Percentiles rank a stretch among this genome's conserved stretches.
These are phyloP conservation scores for Oncorhynchus mykiss DNA, from an alignment of 2,113 vertebrate species.

Conservation along the genomic window DNA sequence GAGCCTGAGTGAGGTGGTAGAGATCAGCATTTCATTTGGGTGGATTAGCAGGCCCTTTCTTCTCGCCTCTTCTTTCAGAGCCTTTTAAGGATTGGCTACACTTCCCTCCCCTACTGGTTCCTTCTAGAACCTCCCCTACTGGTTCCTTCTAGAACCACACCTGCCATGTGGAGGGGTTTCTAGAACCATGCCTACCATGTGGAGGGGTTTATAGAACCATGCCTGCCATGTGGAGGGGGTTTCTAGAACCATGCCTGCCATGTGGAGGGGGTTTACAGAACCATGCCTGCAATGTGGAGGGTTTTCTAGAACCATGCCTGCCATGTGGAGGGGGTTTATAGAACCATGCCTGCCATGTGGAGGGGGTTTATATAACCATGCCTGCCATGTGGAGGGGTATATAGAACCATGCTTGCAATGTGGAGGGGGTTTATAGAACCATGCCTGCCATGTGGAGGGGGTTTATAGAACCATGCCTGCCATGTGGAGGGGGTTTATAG, in stretches of 20 bases:
- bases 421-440: constrained; percentile 11
- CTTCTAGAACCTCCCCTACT: no score
- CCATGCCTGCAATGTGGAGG: constrained; percentile 24
- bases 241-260: constrained; percentile 30
- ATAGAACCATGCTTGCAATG: constrained; percentile 32
- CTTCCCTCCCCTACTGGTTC: neutral
- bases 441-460: constrained; percentile 9
- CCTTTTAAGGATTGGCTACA: constrained; percentile 50
- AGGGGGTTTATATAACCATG: constrained; percentile 14
- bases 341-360: constrained; percentile 28
- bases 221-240: constrained; percentile 6
- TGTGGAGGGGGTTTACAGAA: neutral
- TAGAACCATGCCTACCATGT: constrained; percentile 32
- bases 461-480: constrained; percentile 29
- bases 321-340: neutral
- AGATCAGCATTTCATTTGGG: constrained; percentile 57
- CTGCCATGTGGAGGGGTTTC: constrained; percentile 5
- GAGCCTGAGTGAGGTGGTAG: constrained; percentile 13
- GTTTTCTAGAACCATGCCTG: constrained; percentile 24
- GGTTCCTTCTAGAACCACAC: neutral
- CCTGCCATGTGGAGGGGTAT: constrained; percentile 4
- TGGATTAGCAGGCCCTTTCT: constrained; percentile 51
- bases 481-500: neutral
- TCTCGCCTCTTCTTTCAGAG: constrained; percentile 26
- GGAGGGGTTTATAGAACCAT: constrained; percentile 11